Evolutionary conservation across 2,797 vertebrate species (phyloP).

Genomic region (Halcyon chelicuti): DNA sequence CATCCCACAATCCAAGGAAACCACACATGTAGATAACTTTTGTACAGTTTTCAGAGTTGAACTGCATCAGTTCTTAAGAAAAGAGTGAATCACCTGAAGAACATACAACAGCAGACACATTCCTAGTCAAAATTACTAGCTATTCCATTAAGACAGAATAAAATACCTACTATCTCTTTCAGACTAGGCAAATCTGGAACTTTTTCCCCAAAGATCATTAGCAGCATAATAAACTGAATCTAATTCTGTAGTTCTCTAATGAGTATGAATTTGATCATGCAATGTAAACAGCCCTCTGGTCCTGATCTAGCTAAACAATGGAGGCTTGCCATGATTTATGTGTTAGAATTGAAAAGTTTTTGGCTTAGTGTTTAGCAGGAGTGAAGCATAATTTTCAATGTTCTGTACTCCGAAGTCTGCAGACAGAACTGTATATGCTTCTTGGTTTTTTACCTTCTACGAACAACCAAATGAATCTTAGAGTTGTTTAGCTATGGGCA

Average conservation of each 20-base stretch:
- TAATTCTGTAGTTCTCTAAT: neutral
- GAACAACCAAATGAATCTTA: neutral
- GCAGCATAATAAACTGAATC: neutral
- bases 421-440: neutral
- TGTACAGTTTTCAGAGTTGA: neutral
- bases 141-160: neutral
- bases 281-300: neutral
- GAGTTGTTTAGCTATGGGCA: neutral
- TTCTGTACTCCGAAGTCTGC: neutral
- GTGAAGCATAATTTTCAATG: neutral
- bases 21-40: neutral
- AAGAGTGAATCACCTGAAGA: neutral
- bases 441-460: neutral
- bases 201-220: neutral
- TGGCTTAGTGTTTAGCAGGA: neutral
- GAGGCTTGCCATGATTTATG: neutral
- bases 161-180: neutral
- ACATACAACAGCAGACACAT: neutral
- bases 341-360: neutral
- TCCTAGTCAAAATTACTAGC: neutral
- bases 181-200: neutral
- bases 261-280: neutral
- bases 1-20: neutral
- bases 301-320: neutral
- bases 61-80: neutral